A percentile compares a stretch with the other conserved stretches of the same genome.
Conservation (phyloP, 2,888 invertebrate genomes). For the Parasteatoda lunata region DNA sequence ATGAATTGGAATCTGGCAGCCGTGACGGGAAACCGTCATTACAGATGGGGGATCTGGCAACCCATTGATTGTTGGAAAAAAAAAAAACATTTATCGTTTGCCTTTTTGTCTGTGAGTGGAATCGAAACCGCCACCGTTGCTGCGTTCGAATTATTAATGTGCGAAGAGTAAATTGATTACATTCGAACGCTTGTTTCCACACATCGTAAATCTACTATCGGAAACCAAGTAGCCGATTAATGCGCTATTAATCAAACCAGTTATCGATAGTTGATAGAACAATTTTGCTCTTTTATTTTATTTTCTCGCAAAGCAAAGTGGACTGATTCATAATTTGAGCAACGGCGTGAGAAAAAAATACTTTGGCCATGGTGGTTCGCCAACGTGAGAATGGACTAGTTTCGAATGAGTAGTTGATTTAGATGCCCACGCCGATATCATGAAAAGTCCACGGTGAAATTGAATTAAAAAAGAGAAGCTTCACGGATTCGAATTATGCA, state of each 20-base stretch:
- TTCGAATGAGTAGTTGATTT: conserved; percentile 57
- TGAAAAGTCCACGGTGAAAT: conserved; percentile 15
- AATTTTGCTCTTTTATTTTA: conserved; percentile 5
- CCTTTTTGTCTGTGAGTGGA: conserved; percentile 19
- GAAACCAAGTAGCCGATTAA: conserved; percentile 64
- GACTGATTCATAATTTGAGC: conserved; percentile 50
- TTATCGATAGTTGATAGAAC: conserved; percentile 40
- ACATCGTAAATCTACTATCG: conserved; percentile 57
- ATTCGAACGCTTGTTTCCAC: conserved; percentile 61
- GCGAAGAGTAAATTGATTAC: conserved; percentile 57
- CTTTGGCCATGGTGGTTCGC: background rate
- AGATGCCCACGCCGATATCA: conserved; percentile 47
- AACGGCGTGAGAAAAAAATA: conserved; percentile 32
- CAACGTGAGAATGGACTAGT: conserved; percentile 54
- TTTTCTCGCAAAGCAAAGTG: conserved; percentile 32
- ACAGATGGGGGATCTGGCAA: conserved; percentile 40
- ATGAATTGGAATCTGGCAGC: conserved; percentile 63
- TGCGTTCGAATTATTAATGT: conserved; percentile 65
- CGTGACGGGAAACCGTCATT: conserved; percentile 63
- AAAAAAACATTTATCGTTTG: conserved; percentile 25
- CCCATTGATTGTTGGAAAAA: conserved; percentile 43
- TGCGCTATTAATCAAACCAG: conserved; percentile 67
- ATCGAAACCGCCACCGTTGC: conserved; percentile 31
- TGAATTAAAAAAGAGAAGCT: conserved; percentile 20
- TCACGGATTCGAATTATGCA: background rate